phyloP scores from a whole-genome alignment of 92 coral and sea anemone genomes.

The Isaurus tuberculatus region DNA sequence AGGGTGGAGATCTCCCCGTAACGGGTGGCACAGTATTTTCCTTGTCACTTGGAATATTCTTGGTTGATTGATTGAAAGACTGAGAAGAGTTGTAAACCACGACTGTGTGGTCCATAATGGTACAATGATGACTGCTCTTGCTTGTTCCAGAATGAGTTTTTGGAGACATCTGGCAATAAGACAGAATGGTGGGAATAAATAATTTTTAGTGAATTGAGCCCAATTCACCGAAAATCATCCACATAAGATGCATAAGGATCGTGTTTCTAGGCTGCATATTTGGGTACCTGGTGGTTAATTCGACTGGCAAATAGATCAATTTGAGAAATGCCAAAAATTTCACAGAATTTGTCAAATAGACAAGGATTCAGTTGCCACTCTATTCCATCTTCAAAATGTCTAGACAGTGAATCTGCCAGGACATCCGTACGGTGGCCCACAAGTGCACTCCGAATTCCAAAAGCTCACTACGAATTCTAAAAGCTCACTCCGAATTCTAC shows the following conservation, averaged over 20 bases:
- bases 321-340: background rate
- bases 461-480: too few species aligned
- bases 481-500: too few species aligned
- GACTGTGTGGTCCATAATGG: slow-evolving; percentile 55
- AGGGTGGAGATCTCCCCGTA: slow-evolving; percentile 49
- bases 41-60: slow-evolving; percentile 19
- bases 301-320: too few species aligned
- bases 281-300: slow-evolving; percentile 37
- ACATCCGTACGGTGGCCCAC: too few species aligned
- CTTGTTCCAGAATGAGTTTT: slow-evolving; percentile 39
- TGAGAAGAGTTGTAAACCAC: slow-evolving; percentile 48
- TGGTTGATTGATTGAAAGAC: slow-evolving; percentile 46
- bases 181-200: slow-evolving; percentile 60
- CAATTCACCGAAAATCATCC: slow-evolving; percentile 48
- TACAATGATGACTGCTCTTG: slow-evolving; percentile 41
- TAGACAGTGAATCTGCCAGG: too few species aligned
- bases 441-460: too few species aligned
- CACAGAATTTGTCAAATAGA: too few species aligned
- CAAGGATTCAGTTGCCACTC: too few species aligned
- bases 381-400: too few species aligned
- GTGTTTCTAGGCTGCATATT: slow-evolving; percentile 44
- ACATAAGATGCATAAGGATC: slow-evolving; percentile 50
- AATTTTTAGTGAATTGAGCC: slow-evolving; percentile 33
- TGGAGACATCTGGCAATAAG: slow-evolving; percentile 52
- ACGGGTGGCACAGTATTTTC: slow-evolving; percentile 41